Base-by-base conservation (phyloP, 1,140 invertebrate genomes). In the Drosophila triauraria region DNA sequence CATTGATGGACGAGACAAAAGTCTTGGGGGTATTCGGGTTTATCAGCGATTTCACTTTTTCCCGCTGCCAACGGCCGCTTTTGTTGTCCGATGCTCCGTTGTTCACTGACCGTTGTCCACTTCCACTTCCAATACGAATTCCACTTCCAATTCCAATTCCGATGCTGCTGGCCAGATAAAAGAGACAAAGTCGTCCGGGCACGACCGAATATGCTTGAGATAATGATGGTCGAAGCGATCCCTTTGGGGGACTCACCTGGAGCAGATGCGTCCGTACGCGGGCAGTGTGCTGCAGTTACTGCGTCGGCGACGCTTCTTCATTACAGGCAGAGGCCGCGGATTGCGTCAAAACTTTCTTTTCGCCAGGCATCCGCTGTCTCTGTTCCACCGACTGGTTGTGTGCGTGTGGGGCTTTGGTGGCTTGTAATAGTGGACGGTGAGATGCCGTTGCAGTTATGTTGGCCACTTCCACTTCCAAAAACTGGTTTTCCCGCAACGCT, bases 281-380 rank as follows among this genome's bases (percentile, higher is more conserved):
- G 80, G 50, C 53, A 83, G 69, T 63, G 63, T 86, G 83, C 79
- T 74, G 83, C 80, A 65, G 46, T 62, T 53, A 87, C 80, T 86
- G 83, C 70, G 75, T 64, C 70, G 69, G 30, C 72, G 85, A 58
- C 56, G 84, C 84, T 88, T 80, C 83, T 80, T 88, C 84, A 88
- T 88, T 88, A 88, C 84, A 90, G 74, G 67, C 70, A 79, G 64
- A 56, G 81, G 78, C 81, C 56, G 68, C 35, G 54, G 75, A 85
- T 88, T 88, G 84, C 84, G 84, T 90, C 85, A 88, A 88, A 88
- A 88, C 84, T 88, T 88, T 88, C 84, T 88, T 88, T 88, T 90
- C 56, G 61, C 65, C 63, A 63, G 50, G 35, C 63, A 57, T 51
- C 32, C 32, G 53, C 9, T 23, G 35, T 38, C 60, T 35, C 47